Evolutionary conservation across 2,888 invertebrate genomes (phyloP).

Genomic region (Acanthoscelides obtectus): DNA sequence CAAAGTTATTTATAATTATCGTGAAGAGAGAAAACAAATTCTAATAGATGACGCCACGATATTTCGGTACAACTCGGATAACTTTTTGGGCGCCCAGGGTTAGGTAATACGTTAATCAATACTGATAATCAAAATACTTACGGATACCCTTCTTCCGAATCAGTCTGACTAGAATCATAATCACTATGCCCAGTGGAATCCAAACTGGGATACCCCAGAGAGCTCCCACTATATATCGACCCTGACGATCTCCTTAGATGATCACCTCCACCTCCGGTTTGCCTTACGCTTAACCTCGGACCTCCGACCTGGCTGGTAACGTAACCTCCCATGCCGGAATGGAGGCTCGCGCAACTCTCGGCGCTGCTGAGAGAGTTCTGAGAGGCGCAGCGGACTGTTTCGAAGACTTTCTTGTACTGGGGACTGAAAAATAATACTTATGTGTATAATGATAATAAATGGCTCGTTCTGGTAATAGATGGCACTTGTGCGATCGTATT

Average conservation of each 20-base stretch:
- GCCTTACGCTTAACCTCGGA: conserved; percentile 52
- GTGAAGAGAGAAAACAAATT: too few relatives aligned
- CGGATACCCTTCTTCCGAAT: conserved; percentile 73
- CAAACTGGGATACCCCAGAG: conserved; percentile 50
- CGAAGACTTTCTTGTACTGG: conserved; percentile 84
- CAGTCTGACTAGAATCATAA: conserved; percentile 54
- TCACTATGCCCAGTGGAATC: conserved; percentile 56
- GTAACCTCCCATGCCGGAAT: conserved; percentile 37
- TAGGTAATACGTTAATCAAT: too few relatives aligned
- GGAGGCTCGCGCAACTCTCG: conserved; percentile 49
- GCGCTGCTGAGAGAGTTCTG: conserved; percentile 49
- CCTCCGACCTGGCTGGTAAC: conserved; percentile 45
- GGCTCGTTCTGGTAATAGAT: too few relatives aligned
- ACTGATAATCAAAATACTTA: conserved; percentile 47
- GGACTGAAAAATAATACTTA: conserved; percentile 55
- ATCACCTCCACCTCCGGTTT: conserved; percentile 15
- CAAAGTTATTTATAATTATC: too few relatives aligned
- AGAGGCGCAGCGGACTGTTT: conserved; percentile 81
- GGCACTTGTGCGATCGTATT: too few relatives aligned
- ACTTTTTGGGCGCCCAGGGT: too few relatives aligned
- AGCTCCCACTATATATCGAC: conserved; percentile 51
- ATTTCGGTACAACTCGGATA: too few relatives aligned
- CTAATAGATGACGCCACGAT: too few relatives aligned
- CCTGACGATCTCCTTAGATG: conserved; percentile 47
- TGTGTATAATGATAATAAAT: too few relatives aligned